Percentiles rank a stretch among this genome's conserved stretches.
These are phyloP conservation scores for Orestias chungarensis DNA, from an alignment of 2,797 vertebrate species.

Conservation along the genomic window DNA sequence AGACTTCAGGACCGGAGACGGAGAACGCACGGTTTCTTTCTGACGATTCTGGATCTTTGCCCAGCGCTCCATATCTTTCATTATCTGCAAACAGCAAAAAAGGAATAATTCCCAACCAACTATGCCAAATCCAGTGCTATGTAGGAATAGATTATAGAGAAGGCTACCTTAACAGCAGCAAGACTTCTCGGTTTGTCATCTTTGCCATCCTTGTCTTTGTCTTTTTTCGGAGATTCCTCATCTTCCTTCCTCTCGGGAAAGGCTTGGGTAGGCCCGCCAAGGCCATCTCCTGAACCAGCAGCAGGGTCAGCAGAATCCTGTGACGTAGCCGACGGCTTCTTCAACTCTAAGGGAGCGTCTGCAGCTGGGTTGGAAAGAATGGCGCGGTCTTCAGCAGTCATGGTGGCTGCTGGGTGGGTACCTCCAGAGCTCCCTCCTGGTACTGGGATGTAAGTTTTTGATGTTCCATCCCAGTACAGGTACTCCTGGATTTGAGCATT, in stretches of 20 bases:
- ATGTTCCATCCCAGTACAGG: slow-evolving; percentile 81
- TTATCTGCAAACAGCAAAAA: slow-evolving; percentile 74
- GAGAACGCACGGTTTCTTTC: slow-evolving; percentile 79
- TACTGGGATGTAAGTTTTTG: slow-evolving; percentile 82
- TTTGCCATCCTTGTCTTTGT: slow-evolving; percentile 75
- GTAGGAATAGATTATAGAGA: background rate
- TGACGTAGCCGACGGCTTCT: slow-evolving; percentile 44
- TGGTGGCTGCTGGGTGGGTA: slow-evolving; percentile 67
- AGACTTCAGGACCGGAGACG: slow-evolving; percentile 73
- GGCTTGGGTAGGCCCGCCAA: slow-evolving; percentile 27
- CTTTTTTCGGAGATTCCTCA: slow-evolving; percentile 77
- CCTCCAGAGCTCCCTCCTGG: slow-evolving; percentile 69
- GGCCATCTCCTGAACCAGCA: slow-evolving; percentile 8
- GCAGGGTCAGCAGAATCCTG: background rate
- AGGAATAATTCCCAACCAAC: background rate
- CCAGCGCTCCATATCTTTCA: slow-evolving; percentile 90
- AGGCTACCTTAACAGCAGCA: slow-evolving; percentile 81
- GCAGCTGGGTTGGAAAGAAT: slow-evolving; percentile 80
- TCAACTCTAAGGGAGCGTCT: slow-evolving; percentile 80
- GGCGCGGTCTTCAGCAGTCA: slow-evolving; percentile 82
- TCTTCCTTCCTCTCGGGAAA: slow-evolving; percentile 84
- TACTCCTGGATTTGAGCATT: slow-evolving; percentile 85
- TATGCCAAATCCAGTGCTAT: background rate
- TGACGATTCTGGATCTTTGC: slow-evolving; percentile 87
- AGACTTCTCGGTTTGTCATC: slow-evolving; percentile 81